A percentile compares a stretch with the other conserved stretches of the same genome.
phyloP scores from a whole-genome alignment of 2,888 invertebrate species.

The Sarcophaga rosellei region DNA sequence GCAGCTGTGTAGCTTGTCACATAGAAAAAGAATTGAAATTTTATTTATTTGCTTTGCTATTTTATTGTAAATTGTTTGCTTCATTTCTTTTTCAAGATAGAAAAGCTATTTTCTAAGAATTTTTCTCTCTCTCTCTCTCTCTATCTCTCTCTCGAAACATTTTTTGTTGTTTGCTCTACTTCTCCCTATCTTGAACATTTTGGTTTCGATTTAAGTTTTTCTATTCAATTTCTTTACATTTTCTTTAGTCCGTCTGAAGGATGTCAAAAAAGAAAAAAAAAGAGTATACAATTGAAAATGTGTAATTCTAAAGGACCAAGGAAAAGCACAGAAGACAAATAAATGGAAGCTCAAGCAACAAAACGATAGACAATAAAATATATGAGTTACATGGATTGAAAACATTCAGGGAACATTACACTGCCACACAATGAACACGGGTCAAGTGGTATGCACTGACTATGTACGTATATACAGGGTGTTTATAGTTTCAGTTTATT shows the following conservation, averaged over 20 bases:
- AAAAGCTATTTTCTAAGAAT: constrained; percentile 25
- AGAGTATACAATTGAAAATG: constrained; percentile 47
- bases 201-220: constrained; percentile 1
- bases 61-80: not conserved
- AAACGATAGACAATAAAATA: constrained; percentile 34
- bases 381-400: constrained; percentile 22
- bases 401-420: constrained; percentile 15
- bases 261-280: not conserved
- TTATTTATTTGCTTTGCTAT: constrained; percentile 14
- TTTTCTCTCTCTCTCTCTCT: constrained; percentile 7
- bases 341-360: not conserved
- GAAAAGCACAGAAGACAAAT: constrained; percentile 3
- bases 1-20: constrained; percentile 5
- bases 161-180: constrained; percentile 4
- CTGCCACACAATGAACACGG: constrained; percentile 1
- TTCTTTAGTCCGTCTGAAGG: constrained; percentile 3
- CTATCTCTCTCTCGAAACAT: constrained; percentile 9
- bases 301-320: constrained; percentile 25
- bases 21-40: constrained; percentile 6
- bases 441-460: constrained; percentile 45
- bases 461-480: constrained; percentile 22
- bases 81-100: not conserved
- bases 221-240: not conserved
- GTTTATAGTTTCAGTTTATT: not conserved
- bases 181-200: constrained; percentile 7